Conservation (phyloP, 1,140 invertebrate species). For the Paraescarpia echinospica region DNA sequence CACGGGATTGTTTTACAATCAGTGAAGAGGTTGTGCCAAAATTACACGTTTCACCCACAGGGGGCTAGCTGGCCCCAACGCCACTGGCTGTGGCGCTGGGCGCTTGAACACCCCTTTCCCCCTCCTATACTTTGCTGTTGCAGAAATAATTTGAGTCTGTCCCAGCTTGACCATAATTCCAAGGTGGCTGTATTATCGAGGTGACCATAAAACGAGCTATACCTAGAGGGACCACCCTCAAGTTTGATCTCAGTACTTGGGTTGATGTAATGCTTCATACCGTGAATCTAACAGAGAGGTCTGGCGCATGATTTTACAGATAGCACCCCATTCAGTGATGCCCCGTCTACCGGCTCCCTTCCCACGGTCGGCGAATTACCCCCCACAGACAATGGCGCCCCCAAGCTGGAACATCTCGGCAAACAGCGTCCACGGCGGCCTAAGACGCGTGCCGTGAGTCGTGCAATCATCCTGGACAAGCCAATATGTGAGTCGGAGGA, state of each 20-base stretch:
- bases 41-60: no score
- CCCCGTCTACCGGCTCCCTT: not conserved
- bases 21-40: no score
- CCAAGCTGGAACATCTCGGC: conserved; percentile 14
- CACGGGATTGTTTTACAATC: no score
- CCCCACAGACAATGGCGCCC: not conserved
- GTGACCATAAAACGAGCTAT: no score
- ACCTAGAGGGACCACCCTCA: not conserved
- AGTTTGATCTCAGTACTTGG: not conserved
- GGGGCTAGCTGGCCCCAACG: no score
- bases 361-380: not conserved
- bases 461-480: not conserved
- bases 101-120: no score
- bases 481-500: not conserved
- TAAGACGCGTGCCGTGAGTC: not conserved
- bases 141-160: no score
- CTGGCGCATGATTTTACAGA: not conserved
- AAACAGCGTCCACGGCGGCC: not conserved
- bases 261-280: not conserved
- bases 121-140: no score
- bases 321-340: not conserved
- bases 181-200: no score
- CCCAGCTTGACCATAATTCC: no score
- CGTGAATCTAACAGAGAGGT: not conserved
- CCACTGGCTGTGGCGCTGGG: no score